Conservation (phyloP, 2,113 vertebrate species). For the human (Homo sapiens) region GRCh38 chr9:75751501-75752000, state of each 20-base stretch:
- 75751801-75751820: not conserved
- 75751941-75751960: not conserved
- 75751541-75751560: not conserved
- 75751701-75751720: not conserved
- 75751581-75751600: not conserved
- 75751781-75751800: not conserved
- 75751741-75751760: not conserved
- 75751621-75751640: not conserved
- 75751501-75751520: not conserved
- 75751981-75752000: not conserved
- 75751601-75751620: not conserved
- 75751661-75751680: not conserved
- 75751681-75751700: not conserved
- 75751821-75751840: not conserved
- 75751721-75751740: not conserved
- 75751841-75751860: not conserved
- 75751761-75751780: not conserved
- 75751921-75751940: not conserved
- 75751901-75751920: not conserved
- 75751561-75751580: not conserved
- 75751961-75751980: not conserved
- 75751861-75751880: not conserved
- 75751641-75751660: not conserved
- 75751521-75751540: not conserved
- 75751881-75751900: not conserved